Evolutionary conservation across 2,888 invertebrate species (phyloP).

Genomic region (Ptychoptera albimana): DNA sequence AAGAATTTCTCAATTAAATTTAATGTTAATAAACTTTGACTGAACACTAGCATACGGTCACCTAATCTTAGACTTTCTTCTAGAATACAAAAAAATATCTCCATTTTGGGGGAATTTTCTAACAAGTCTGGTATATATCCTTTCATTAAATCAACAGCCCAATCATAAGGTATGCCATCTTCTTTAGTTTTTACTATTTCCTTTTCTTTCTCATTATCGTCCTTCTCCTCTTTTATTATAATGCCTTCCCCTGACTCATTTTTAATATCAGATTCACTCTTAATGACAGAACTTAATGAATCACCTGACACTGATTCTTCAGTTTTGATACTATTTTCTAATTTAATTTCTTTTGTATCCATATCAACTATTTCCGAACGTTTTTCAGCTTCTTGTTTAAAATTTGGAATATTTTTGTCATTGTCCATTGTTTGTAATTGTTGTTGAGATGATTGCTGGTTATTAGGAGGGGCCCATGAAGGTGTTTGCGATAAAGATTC

Average conservation of each 20-base stretch:
- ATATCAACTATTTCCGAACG: conserved; percentile 27
- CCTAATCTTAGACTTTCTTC: conserved; percentile 74
- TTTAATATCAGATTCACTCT: conserved; percentile 14
- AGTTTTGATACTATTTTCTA: conserved; percentile 30
- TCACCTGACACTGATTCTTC: conserved; percentile 22
- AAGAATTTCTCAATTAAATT: conserved; percentile 91
- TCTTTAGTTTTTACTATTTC: conserved; percentile 40
- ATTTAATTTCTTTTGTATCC: conserved; percentile 31
- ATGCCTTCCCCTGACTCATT: conserved; percentile 11
- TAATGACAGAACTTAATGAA: too few relatives aligned
- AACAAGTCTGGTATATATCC: conserved; percentile 77
- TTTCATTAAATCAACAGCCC: conserved; percentile 71
- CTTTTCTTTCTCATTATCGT: conserved; percentile 39
- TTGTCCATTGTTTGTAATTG: conserved; percentile 7
- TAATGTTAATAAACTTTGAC: conserved; percentile 88
- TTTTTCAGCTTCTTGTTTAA: conserved; percentile 15
- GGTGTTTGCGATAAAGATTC: too few relatives aligned
- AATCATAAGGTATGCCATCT: conserved; percentile 74
- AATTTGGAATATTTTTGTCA: conserved; percentile 6
- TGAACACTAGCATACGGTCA: conserved; percentile 87
- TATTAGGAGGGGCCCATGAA: too few relatives aligned
- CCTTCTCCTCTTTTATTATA: conserved; percentile 37
- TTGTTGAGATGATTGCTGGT: too few relatives aligned
- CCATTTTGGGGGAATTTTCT: conserved; percentile 90
- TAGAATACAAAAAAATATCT: conserved; percentile 79